These are phyloP conservation scores for Abrostola tripartita DNA, from an alignment of 2,888 invertebrate genomes.

Conservation along the genomic window DNA sequence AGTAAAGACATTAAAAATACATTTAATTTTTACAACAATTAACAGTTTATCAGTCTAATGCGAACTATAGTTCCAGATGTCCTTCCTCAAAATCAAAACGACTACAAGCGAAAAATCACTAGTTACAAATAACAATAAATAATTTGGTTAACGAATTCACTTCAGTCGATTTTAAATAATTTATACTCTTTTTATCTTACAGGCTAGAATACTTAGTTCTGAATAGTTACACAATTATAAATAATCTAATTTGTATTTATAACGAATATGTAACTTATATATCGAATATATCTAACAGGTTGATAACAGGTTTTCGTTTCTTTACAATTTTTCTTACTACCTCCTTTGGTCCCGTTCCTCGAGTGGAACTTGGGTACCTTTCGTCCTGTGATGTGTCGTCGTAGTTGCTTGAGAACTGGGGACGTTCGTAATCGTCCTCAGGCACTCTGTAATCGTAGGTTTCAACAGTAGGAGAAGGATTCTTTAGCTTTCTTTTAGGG, in stretches of 20 bases:
- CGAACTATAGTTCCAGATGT: slow-evolving; percentile 21
- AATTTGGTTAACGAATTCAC: slow-evolving; percentile 37
- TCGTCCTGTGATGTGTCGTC: slow-evolving; percentile 73
- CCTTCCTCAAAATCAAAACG: not conserved
- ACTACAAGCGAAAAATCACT: slow-evolving; percentile 24
- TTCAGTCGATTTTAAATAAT: slow-evolving; percentile 35
- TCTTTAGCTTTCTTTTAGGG: slow-evolving; percentile 81
- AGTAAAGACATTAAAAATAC: slow-evolving; percentile 25
- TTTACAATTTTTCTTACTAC: slow-evolving; percentile 79
- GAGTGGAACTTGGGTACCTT: slow-evolving; percentile 65
- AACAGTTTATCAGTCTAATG: slow-evolving; percentile 22
- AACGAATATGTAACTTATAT: slow-evolving; percentile 72
- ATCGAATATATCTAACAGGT: slow-evolving; percentile 82
- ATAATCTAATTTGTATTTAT: slow-evolving; percentile 75
- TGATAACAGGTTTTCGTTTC: slow-evolving; percentile 78
- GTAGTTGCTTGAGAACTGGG: slow-evolving; percentile 61
- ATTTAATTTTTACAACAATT: slow-evolving; percentile 43
- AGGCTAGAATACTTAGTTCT: slow-evolving; percentile 41
- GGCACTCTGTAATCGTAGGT: slow-evolving; percentile 70
- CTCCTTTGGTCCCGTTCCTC: slow-evolving; percentile 69
- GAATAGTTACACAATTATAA: slow-evolving; percentile 42
- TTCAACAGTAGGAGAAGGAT: slow-evolving; percentile 68
- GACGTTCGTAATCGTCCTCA: slow-evolving; percentile 78
- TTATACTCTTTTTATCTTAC: slow-evolving; percentile 32
- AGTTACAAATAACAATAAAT: slow-evolving; percentile 33